Percentiles rank a stretch among this genome's conserved stretches.
phyloP scores from a whole-genome alignment of 2,888 invertebrate species.

The Hydroisotoma schaefferi region DNA sequence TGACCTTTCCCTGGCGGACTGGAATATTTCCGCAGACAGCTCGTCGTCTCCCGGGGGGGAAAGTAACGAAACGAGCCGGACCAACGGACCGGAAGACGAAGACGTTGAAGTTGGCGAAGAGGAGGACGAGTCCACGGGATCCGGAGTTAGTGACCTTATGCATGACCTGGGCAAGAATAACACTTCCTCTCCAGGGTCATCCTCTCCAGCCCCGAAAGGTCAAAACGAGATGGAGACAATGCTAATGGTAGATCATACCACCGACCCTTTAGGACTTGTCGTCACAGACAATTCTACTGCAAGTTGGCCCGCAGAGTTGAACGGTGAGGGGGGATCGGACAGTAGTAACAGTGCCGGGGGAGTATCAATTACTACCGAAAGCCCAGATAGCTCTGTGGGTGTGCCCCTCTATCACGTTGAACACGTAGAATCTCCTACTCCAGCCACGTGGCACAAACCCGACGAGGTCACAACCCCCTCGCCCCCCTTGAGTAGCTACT shows the following conservation, averaged over 20 bases:
- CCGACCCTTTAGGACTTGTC: too few relatives aligned
- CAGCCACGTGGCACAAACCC: slow-evolving; percentile 47
- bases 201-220: slow-evolving; percentile 25
- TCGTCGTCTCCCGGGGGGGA: slow-evolving; percentile 6
- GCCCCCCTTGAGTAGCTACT: too few relatives aligned
- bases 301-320: too few relatives aligned
- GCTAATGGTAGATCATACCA: too few relatives aligned
- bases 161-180: slow-evolving; percentile 8
- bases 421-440: slow-evolving; percentile 45
- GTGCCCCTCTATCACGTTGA: slow-evolving; percentile 48
- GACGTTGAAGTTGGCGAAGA: slow-evolving; percentile 47
- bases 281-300: slow-evolving; percentile 19
- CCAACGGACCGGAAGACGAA: too few relatives aligned
- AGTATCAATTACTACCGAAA: slow-evolving; percentile 12
- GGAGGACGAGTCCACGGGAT: slow-evolving; percentile 33
- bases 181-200: slow-evolving; percentile 5
- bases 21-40: neutral
- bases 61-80: slow-evolving; percentile 18
- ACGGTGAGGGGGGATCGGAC: too few relatives aligned
- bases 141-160: slow-evolving; percentile 20
- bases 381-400: slow-evolving; percentile 40
- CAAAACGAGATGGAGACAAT: neutral
- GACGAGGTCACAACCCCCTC: slow-evolving; percentile 38
- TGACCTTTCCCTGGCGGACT: neutral
- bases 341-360: neutral